Conservation (phyloP, 2,113 vertebrate genomes). For the Sylvilagus bachmani region DNA sequence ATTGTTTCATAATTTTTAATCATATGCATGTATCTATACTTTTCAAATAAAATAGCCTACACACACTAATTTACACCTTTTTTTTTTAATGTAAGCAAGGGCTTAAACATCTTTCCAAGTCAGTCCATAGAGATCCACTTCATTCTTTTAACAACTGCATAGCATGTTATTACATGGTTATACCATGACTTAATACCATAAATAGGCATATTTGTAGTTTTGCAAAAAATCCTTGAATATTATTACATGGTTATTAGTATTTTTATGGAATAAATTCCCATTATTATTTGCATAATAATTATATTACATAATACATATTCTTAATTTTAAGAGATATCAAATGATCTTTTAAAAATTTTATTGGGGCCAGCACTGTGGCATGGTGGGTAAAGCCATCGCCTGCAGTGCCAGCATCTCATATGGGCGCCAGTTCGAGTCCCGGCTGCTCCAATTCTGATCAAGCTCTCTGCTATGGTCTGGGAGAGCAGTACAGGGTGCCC, state of each 20-base stretch:
- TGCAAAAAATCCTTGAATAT: conserved; percentile 37
- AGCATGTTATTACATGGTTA: neutral
- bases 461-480: too few relatives aligned
- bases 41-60: conserved; percentile 42
- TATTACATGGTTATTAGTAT: neutral
- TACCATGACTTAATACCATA: neutral
- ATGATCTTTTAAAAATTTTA: neutral
- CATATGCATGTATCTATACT: neutral
- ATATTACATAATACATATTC: neutral
- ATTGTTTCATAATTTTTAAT: conserved; percentile 5
- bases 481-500: too few relatives aligned
- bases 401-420: too few relatives aligned
- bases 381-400: too few relatives aligned
- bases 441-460: too few relatives aligned
- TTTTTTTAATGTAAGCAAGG: conserved; percentile 34
- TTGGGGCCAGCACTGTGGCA: neutral
- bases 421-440: too few relatives aligned
- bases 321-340: conserved; percentile 41
- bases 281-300: too few relatives aligned
- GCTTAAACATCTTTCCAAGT: conserved; percentile 12
- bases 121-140: neutral
- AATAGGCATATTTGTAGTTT: conserved; percentile 21
- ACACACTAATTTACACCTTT: neutral
- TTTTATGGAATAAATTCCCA: conserved; percentile 23
- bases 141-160: neutral